These are phyloP conservation scores for Drosophila busckii DNA, from an alignment of 1,140 invertebrate species.

Conservation along the genomic window DNA sequence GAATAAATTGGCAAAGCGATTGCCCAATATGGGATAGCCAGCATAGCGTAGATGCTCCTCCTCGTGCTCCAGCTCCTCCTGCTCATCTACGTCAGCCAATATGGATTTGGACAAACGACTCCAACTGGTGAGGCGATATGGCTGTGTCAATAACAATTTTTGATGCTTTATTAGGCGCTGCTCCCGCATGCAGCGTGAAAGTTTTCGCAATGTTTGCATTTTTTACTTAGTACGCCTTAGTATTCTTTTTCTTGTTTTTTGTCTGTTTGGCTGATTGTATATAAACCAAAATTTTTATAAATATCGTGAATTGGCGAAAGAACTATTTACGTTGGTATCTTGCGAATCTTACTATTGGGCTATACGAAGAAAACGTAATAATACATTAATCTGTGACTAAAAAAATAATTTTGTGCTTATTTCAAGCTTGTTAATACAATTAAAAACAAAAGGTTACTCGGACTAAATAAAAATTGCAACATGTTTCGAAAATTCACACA, in stretches of 20 bases:
- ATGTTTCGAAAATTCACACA: no score
- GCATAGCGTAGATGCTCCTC: conserved; percentile 3
- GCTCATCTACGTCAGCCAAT: conserved; percentile 25
- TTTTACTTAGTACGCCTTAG: no score
- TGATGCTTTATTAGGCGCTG: background rate
- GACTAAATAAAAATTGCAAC: no score
- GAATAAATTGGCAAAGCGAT: conserved; percentile 29
- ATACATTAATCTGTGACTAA: no score
- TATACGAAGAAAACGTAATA: no score
- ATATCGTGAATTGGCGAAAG: no score
- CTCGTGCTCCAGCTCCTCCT: conserved; percentile 36
- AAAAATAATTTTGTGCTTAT: conserved; percentile 8
- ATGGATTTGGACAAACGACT: conserved; percentile 14
- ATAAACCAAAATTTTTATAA: conserved; percentile 10
- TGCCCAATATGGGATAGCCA: conserved; percentile 32
- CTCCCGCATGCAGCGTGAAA: conserved; percentile 5
- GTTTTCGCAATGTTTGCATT: conserved; percentile 18
- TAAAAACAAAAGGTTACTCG: background rate
- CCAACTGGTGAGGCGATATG: conserved; percentile 23
- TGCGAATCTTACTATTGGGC: no score
- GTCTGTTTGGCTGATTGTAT: no score
- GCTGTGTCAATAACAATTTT: background rate
- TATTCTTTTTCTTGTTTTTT: no score
- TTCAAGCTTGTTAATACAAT: background rate
- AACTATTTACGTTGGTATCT: no score